These are phyloP conservation scores for Dipodomys stephensi DNA, from an alignment of 2,113 vertebrate genomes.

Conservation along the genomic window DNA sequence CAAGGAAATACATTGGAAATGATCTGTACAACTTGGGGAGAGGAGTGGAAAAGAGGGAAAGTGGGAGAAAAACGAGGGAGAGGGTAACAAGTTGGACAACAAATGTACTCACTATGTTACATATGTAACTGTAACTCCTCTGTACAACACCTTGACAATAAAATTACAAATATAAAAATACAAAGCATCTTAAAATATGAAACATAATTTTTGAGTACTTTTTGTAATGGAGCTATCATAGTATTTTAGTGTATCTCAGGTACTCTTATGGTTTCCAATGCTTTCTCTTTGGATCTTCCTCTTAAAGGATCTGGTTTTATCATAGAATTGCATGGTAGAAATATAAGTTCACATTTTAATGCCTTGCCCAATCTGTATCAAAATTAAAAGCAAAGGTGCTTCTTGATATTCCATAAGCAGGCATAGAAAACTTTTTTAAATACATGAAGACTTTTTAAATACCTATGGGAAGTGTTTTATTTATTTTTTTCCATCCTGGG, in stretches of 20 bases:
- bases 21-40: too few species aligned
- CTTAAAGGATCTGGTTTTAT: not conserved
- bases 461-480: too few species aligned
- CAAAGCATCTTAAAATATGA: too few species aligned
- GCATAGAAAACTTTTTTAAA: too few species aligned
- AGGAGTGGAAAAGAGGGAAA: too few species aligned
- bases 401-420: not conserved
- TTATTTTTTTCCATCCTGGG: not conserved
- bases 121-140: too few species aligned
- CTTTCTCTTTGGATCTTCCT: not conserved
- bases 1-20: too few species aligned
- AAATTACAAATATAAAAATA: too few species aligned
- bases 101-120: too few species aligned
- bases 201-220: not conserved
- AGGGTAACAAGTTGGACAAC: too few species aligned
- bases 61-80: too few species aligned
- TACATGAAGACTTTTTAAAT: not conserved
- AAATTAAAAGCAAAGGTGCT: not conserved
- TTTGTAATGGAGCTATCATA: not conserved
- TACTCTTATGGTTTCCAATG: not conserved
- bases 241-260: not conserved
- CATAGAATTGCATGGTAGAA: not conserved
- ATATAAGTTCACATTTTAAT: not conserved
- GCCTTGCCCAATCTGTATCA: fast-evolving
- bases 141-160: too few species aligned